Conservation (phyloP, 1,140 invertebrate genomes). For the Philotrypesis tridentata region DNA sequence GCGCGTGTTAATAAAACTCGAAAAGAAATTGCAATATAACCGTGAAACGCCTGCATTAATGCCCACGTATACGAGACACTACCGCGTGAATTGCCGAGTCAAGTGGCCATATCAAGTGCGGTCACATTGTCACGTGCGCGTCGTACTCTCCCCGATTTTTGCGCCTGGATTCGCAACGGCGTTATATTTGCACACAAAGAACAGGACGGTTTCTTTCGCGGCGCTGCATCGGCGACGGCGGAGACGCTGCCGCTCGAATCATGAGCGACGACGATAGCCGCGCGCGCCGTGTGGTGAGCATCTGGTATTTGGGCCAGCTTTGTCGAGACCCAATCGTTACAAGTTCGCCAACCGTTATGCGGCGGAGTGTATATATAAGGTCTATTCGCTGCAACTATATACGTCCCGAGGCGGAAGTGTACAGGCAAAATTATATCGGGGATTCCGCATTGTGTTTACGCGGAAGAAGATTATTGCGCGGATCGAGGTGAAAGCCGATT, state of each 20-base stretch:
- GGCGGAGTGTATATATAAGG: not conserved
- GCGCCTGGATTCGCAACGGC: constrained; percentile 1
- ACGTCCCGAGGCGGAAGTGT: too few relatives aligned
- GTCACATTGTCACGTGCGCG: not conserved
- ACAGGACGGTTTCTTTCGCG: not conserved
- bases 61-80: not conserved
- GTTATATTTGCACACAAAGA: not conserved
- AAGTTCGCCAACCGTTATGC: constrained; percentile 34
- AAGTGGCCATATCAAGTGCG: not conserved
- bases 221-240: not conserved
- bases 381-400: not conserved
- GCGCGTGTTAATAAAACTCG: not conserved
- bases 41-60: not conserved
- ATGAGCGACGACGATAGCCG: too few relatives aligned
- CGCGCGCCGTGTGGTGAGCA: not conserved
- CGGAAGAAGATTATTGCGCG: too few relatives aligned
- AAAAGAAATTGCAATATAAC: not conserved
- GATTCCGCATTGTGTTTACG: too few relatives aligned
- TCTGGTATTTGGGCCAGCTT: constrained; percentile 49
- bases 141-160: not conserved
- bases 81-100: not conserved
- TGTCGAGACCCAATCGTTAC: constrained; percentile 43
- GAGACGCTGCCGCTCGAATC: not conserved
- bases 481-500: too few relatives aligned
- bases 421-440: too few relatives aligned